Base-by-base conservation (phyloP, 2,888 invertebrate species). In the Xiphydria camelus region DNA sequence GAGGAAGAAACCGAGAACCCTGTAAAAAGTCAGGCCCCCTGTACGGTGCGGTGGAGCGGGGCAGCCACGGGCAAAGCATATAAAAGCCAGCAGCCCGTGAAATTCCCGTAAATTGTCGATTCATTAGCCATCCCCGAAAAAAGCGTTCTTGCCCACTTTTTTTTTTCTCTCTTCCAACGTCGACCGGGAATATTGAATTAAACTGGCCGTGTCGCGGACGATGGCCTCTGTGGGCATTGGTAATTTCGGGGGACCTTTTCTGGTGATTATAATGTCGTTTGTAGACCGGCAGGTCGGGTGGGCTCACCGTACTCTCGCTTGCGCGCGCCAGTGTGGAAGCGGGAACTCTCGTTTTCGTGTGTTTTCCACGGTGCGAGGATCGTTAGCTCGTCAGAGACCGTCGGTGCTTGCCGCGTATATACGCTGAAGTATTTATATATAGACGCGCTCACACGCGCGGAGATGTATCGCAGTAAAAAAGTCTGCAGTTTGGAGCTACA, bases 101-200 rank as follows among this genome's bases (percentile, higher is more conserved):
- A 34, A 34, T 18, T 34, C 34, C 34, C 34, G 18, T 34, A 34
- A 34, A 34, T 34, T 34, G 34, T 34, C 34, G 34, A 34, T 34
- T 34, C 34, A 34, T 34, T 34, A 34, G 34, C 9, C 15, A 18
- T 34, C 19, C 9, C 3, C 15, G n/a, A 18, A 34, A 34, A 18
- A 33, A 17, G 10, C 18, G 15, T 34, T 34, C 34, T 18, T 18
- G 18, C 15, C 15, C 10, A n/a, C 34, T 15, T n/a, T 9, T 34
- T 34, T 15, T 34, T 12, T 3, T 14, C n/a, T 29, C 41, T 19
- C 19, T 18, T 18, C 34, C 34, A 10, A 18, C 19, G 34, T 9
- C 12, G 15, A n/a, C 7, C n/a, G 18, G 46, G 56, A 59, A 61
- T 62, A 65, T 65, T 52, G 61, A 62, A 66, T 63, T 63, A 63